phyloP scores from a whole-genome alignment of 2,888 invertebrate species.

The Tetheella fluctuosa region DNA sequence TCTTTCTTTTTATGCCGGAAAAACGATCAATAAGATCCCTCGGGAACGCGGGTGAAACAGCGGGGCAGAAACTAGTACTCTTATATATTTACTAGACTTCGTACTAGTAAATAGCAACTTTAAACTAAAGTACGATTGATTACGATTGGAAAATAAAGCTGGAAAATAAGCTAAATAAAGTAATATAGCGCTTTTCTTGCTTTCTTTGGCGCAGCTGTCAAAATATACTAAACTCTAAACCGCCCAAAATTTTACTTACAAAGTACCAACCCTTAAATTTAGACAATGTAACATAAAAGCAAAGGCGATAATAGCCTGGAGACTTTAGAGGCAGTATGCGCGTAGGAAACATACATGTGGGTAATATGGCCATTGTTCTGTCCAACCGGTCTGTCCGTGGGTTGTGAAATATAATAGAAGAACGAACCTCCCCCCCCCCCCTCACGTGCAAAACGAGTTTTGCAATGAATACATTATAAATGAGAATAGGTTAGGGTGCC shows the following conservation, averaged over 20 bases:
- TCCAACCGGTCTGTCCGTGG: background rate
- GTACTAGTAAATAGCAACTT: too few species aligned
- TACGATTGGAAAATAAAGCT: too few species aligned
- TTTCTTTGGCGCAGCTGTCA: background rate
- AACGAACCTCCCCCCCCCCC: constrained; percentile 24
- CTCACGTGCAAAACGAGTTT: too few species aligned
- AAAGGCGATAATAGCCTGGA: background rate
- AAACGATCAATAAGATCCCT: too few species aligned
- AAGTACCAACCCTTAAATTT: background rate
- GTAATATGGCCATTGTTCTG: constrained; percentile 11
- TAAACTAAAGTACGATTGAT: too few species aligned
- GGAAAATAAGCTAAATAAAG: too few species aligned
- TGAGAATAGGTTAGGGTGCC: constrained; percentile 27
- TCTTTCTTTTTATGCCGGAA: too few species aligned
- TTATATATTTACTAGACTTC: too few species aligned
- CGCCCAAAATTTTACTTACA: background rate
- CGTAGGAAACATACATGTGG: background rate
- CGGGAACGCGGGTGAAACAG: too few species aligned
- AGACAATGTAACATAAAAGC: background rate
- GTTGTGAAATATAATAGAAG: constrained; percentile 28
- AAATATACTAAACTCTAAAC: background rate
- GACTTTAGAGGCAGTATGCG: background rate
- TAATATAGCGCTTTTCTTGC: background rate
- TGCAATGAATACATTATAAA: constrained; percentile 34
- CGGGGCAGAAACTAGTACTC: too few species aligned